Conservation (phyloP, 1,140 invertebrate genomes). For the Andricus grossulariae region DNA sequence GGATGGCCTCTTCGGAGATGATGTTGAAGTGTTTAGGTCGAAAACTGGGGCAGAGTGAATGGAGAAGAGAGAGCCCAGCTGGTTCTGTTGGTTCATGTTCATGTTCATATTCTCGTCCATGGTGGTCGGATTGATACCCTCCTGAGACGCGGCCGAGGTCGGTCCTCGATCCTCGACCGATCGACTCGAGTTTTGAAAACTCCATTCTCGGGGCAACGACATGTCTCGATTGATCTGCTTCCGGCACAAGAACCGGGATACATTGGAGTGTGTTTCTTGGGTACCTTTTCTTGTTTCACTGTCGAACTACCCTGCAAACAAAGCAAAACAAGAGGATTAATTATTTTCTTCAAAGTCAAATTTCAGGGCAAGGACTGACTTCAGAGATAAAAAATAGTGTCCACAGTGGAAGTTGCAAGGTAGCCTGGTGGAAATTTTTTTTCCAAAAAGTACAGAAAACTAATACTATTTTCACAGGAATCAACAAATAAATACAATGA, state of each 20-base stretch:
- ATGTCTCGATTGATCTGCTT: conserved; percentile 68
- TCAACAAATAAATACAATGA: no score
- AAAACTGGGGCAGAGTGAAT: conserved; percentile 78
- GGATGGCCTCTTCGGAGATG: conserved; percentile 68
- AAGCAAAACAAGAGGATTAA: not conserved
- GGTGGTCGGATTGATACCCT: conserved; percentile 59
- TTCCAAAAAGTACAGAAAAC: no score
- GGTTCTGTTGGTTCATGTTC: conserved; percentile 65
- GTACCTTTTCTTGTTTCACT: conserved; percentile 49
- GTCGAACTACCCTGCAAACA: conserved; percentile 34
- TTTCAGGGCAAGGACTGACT: no score
- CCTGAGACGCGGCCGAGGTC: conserved; percentile 63
- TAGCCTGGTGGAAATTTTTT: no score
- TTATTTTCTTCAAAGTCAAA: not conserved
- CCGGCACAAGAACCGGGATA: conserved; percentile 71
- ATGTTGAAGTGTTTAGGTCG: conserved; percentile 60
- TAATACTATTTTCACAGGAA: no score
- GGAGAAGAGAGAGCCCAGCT: conserved; percentile 76
- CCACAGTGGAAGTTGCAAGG: no score
- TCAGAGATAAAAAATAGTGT: no score
- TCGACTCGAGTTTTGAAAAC: conserved; percentile 77
- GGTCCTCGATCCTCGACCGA: conserved; percentile 68
- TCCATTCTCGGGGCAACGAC: conserved; percentile 80
- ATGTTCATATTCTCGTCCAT: conserved; percentile 68
- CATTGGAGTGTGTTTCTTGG: conserved; percentile 71